These are phyloP conservation scores for Solea senegalensis DNA, from an alignment of 2,113 vertebrate genomes.

Conservation along the genomic window DNA sequence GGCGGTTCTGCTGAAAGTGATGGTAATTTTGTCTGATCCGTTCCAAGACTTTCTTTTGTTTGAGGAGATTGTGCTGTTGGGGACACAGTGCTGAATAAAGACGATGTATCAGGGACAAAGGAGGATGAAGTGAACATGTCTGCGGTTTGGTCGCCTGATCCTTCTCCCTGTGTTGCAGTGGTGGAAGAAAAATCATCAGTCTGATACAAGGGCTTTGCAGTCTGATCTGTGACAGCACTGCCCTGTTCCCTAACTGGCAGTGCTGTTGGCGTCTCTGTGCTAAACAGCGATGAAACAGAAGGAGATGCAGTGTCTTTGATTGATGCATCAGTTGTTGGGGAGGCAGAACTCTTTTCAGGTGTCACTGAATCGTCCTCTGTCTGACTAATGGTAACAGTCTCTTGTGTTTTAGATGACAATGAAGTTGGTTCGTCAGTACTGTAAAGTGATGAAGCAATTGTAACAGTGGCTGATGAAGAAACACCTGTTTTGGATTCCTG, in stretches of 20 bases:
- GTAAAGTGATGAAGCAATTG: constrained; percentile 5
- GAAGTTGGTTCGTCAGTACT: constrained; percentile 27
- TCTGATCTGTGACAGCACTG: constrained; percentile 8
- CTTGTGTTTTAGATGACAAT: neutral
- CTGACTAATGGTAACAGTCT: neutral
- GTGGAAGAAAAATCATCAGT: rapidly evolving
- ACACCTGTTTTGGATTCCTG: neutral
- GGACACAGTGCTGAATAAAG: neutral
- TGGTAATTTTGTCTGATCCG: too few relatives aligned
- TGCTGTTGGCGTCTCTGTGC: constrained; percentile 18
- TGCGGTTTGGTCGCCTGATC: neutral
- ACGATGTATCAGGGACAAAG: neutral
- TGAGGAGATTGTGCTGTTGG: too few relatives aligned
- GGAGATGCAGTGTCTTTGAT: neutral
- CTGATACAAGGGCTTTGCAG: neutral
- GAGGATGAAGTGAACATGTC: neutral
- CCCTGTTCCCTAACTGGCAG: neutral
- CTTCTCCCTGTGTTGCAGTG: neutral
- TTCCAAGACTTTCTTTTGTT: too few relatives aligned
- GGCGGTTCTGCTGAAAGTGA: too few relatives aligned
- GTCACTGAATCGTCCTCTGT: neutral
- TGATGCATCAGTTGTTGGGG: neutral
- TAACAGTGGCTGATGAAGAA: neutral
- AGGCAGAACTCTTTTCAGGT: neutral
- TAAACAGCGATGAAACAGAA: neutral